A percentile compares a stretch with the other conserved stretches of the same genome.
Evolutionary conservation across 2,888 invertebrate genomes (phyloP).

Genomic region (Atrina japonica): DNA sequence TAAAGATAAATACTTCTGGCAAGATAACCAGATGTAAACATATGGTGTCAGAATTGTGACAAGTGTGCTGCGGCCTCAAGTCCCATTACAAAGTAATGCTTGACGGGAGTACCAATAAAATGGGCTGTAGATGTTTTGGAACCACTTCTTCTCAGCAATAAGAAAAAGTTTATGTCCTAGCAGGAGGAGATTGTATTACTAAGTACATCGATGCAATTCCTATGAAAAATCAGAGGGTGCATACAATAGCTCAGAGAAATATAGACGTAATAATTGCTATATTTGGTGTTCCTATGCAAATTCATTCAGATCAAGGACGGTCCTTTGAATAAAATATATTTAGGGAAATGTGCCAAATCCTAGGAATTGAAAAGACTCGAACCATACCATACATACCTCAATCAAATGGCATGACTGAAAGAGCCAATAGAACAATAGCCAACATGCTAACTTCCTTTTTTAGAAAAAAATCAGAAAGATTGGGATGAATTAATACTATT

Average conservation of each 20-base stretch:
- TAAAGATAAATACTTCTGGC: constrained; percentile 27
- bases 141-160: constrained; percentile 14
- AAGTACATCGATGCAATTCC: constrained; percentile 42
- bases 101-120: constrained; percentile 16
- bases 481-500: constrained; percentile 44
- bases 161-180: constrained; percentile 38
- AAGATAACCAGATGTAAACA: neutral
- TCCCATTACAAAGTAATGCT: constrained; percentile 20
- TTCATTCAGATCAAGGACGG: constrained; percentile 48
- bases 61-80: constrained; percentile 16
- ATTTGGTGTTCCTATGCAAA: constrained; percentile 43
- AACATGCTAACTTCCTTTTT: constrained; percentile 38
- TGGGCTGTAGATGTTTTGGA: constrained; percentile 19
- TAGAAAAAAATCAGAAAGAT: constrained; percentile 27
- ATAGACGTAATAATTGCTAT: constrained; percentile 22
- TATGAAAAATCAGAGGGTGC: constrained; percentile 29
- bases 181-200: constrained; percentile 45
- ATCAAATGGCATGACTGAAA: constrained; percentile 42
- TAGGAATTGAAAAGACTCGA: constrained; percentile 38
- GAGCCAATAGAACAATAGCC: constrained; percentile 33
- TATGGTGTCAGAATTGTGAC: constrained; percentile 7
- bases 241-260: constrained; percentile 41
- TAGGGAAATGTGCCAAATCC: constrained; percentile 39
- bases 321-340: constrained; percentile 43
- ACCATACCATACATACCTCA: constrained; percentile 34